Conservation (phyloP, 1,140 invertebrate species). For the Pogonus chalceus region DNA sequence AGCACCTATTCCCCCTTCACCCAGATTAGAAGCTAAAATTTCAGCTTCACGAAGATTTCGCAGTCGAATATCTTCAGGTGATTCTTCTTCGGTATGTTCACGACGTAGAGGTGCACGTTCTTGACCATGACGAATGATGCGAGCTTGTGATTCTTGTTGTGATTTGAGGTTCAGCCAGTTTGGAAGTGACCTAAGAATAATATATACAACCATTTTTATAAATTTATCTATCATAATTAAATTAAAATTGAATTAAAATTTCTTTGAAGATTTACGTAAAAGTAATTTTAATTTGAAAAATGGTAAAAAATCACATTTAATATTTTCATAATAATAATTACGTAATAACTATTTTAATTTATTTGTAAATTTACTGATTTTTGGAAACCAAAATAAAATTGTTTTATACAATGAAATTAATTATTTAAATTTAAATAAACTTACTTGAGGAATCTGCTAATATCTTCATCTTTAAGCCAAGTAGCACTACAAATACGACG, state of each 20-base stretch:
- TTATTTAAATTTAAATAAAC: too few relatives aligned
- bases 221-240: conserved; percentile 5
- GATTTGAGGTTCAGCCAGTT: conserved; percentile 72
- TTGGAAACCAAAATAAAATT: too few relatives aligned
- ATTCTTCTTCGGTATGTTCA: conserved; percentile 54
- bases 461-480: conserved; percentile 92
- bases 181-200: conserved; percentile 55
- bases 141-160: conserved; percentile 33
- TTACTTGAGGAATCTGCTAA: conserved; percentile 77
- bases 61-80: conserved; percentile 65
- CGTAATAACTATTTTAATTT: not conserved
- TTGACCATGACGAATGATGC: conserved; percentile 24
- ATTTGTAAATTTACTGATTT: too few relatives aligned
- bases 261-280: too few relatives aligned
- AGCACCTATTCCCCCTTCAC: conserved; percentile 72
- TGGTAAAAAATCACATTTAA: conserved; percentile 2
- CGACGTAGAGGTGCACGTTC: conserved; percentile 31
- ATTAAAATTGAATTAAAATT: too few relatives aligned
- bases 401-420: too few relatives aligned
- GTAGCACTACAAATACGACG: conserved; percentile 73
- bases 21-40: conserved; percentile 79
- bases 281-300: too few relatives aligned
- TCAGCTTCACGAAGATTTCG: conserved; percentile 83
- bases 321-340: too few relatives aligned
- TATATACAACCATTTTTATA: conserved; percentile 9